Conservation (phyloP, 2,113 vertebrate genomes). For the Fulmarus glacialis region DNA sequence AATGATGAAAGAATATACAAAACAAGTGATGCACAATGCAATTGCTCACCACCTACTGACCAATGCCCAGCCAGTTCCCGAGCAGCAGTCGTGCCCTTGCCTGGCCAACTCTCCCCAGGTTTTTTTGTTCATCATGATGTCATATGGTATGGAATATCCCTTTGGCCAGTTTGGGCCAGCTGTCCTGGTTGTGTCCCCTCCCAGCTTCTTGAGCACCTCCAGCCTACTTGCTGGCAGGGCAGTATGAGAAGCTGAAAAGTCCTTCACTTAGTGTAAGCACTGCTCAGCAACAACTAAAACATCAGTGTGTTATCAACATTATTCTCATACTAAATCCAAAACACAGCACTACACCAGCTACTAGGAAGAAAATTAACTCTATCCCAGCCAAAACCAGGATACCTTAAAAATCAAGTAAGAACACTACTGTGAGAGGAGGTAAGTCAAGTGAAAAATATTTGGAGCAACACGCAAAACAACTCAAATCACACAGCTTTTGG, state of each 20-base stretch:
- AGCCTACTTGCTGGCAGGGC: background rate
- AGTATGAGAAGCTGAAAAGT: background rate
- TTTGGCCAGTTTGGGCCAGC: background rate
- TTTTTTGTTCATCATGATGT: background rate
- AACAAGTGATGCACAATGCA: background rate
- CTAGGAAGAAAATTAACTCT: background rate
- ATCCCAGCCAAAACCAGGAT: background rate
- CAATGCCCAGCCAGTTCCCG: background rate
- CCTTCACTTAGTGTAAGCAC: background rate
- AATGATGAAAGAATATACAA: background rate
- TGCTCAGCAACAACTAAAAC: background rate
- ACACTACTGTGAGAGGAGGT: background rate
- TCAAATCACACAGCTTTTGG: background rate
- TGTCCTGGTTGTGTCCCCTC: background rate
- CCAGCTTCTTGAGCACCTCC: background rate
- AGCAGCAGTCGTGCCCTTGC: fast-evolving
- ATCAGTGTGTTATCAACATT: background rate
- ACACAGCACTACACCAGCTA: background rate
- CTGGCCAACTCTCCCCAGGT: background rate
- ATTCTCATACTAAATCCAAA: background rate
- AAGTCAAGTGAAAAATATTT: background rate
- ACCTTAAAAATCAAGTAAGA: background rate
- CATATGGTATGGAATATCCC: background rate
- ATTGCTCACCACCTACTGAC: background rate
- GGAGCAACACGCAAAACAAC: background rate